Evolutionary conservation across 2,797 vertebrate genomes (phyloP).

Genomic region (Micromesistius poutassou): DNA sequence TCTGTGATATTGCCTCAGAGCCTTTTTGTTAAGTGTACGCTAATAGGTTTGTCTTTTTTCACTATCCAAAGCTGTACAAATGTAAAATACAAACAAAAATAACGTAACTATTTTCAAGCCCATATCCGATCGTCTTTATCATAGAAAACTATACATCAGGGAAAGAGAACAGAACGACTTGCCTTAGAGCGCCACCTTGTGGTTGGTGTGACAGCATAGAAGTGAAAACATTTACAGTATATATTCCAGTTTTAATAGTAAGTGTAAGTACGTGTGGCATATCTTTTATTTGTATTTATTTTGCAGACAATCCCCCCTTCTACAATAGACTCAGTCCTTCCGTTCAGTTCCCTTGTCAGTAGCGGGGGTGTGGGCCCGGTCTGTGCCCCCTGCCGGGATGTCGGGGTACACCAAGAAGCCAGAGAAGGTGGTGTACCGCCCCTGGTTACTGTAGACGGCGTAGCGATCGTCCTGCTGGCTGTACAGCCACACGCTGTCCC

Average conservation of each 20-base stretch:
- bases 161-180: conserved; percentile 19
- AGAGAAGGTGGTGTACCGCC: conserved; percentile 78
- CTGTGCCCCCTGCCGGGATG: conserved; percentile 16
- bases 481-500: conserved; percentile 76
- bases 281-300: background rate
- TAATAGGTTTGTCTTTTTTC: background rate
- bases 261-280: background rate
- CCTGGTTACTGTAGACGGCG: conserved; percentile 81
- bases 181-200: conserved; percentile 54
- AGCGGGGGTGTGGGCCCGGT: background rate
- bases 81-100: conserved; percentile 17
- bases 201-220: conserved; percentile 38
- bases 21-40: background rate
- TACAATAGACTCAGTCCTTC: background rate
- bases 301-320: background rate
- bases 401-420: conserved; percentile 78
- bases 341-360: background rate
- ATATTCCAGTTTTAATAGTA: conserved; percentile 8
- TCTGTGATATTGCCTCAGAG: background rate
- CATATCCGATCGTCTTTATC: background rate
- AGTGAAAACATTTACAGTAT: conserved; percentile 7
- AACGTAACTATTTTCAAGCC: background rate
- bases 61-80: conserved; percentile 46
- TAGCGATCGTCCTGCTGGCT: conserved; percentile 78
- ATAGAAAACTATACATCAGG: background rate